A percentile compares a stretch with the other conserved stretches of the same genome.
phyloP scores from a whole-genome alignment of 2,888 invertebrate genomes.

The Nephrotoma appendiculata region DNA sequence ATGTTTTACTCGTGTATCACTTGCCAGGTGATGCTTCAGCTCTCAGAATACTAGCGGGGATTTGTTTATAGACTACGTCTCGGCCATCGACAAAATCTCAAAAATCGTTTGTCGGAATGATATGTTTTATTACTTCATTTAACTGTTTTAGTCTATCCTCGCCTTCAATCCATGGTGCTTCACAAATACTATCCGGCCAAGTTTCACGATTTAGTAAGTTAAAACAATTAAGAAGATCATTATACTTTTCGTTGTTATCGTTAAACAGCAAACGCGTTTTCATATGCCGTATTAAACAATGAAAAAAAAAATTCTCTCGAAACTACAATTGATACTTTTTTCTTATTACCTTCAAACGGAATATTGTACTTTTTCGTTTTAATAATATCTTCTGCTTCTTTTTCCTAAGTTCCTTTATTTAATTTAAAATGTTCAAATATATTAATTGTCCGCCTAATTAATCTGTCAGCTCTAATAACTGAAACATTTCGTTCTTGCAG shows the following conservation, averaged over 20 bases:
- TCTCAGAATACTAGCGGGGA: neutral
- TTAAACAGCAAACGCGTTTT: too few relatives aligned
- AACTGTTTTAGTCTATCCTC: neutral
- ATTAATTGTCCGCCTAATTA: too few relatives aligned
- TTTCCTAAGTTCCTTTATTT: neutral
- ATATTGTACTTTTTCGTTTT: too few relatives aligned
- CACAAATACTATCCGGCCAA: too few relatives aligned
- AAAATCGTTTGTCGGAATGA: neutral
- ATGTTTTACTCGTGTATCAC: too few relatives aligned
- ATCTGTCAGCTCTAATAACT: neutral
- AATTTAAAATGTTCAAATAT: neutral
- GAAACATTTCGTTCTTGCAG: neutral
- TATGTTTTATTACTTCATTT: neutral
- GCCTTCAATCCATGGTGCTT: neutral
- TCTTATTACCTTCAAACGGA: neutral
- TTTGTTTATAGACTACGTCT: neutral
- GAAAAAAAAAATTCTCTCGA: neutral
- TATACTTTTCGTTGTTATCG: too few relatives aligned
- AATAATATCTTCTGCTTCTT: too few relatives aligned
- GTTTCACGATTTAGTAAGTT: neutral
- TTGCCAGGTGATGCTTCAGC: too few relatives aligned
- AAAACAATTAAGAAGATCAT: neutral
- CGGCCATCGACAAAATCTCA: neutral
- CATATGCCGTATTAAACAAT: neutral
- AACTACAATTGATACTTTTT: neutral